These are phyloP conservation scores for Ictidomys tridecemlineatus DNA, from an alignment of 2,113 vertebrate species.

Conservation along the genomic window DNA sequence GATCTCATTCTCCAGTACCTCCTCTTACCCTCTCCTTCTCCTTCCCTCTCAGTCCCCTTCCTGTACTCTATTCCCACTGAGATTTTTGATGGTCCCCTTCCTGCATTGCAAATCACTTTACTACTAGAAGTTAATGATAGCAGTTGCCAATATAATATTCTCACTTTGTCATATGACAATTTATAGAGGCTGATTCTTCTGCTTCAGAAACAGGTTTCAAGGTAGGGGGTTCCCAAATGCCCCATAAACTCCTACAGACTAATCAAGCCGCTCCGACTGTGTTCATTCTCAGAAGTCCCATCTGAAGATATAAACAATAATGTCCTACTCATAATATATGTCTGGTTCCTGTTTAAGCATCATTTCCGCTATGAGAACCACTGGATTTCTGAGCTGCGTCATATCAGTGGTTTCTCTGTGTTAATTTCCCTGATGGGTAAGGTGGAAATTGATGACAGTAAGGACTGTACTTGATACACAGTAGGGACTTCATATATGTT, in stretches of 20 bases:
- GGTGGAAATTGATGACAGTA: background rate
- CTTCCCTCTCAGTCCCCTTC: no score
- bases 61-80: background rate
- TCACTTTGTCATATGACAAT: conserved; percentile 67
- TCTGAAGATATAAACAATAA: conserved; percentile 15
- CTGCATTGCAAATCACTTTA: background rate
- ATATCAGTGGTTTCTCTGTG: background rate
- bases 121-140: conserved; percentile 49
- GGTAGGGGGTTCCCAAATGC: conserved; percentile 17
- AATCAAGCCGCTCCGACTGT: background rate
- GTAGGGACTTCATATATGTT: conserved; percentile 4
- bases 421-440: background rate
- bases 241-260: conserved; percentile 26
- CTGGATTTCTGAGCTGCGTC: background rate
- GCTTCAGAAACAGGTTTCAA: background rate
- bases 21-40: no score
- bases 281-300: conserved; percentile 29
- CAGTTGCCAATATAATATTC: conserved; percentile 42
- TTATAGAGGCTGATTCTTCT: conserved; percentile 56
- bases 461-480: background rate
- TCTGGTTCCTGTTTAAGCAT: background rate
- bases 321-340: background rate
- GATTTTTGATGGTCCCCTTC: conserved; percentile 43
- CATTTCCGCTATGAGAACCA: background rate
- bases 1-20: no score